Conservation (phyloP, 2,797 vertebrate genomes). For the Enteromius viviparus region DNA sequence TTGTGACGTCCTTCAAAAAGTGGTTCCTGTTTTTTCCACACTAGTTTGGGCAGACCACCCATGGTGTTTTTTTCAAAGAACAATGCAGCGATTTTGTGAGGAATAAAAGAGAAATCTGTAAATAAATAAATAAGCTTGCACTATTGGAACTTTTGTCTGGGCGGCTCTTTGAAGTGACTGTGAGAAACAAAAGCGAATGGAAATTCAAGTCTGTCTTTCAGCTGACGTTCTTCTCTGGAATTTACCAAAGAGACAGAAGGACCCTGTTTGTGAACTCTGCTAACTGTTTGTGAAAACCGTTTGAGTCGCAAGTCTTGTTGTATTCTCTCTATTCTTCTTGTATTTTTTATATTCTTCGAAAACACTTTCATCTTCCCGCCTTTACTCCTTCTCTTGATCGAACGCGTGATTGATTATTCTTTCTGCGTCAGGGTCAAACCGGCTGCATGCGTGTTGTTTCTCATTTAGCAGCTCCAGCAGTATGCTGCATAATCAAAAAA, state of each 20-base stretch:
- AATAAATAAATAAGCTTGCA: constrained; percentile 45
- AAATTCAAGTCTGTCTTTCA: constrained; percentile 25
- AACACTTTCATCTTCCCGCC: neutral
- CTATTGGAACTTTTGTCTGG: constrained; percentile 47
- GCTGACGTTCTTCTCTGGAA: neutral
- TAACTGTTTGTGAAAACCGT: neutral
- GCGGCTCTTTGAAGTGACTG: constrained; percentile 33
- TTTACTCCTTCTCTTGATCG: neutral
- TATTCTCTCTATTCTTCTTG: neutral
- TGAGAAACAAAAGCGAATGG: constrained; percentile 25
- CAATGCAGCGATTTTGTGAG: constrained; percentile 33
- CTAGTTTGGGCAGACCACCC: constrained; percentile 33
- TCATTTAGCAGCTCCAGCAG: neutral
- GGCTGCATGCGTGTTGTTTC: neutral
- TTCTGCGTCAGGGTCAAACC: neutral
- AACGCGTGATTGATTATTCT: neutral
- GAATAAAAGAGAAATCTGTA: constrained; percentile 33
- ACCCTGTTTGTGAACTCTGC: constrained; percentile 20
- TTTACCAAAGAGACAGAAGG: constrained; percentile 23
- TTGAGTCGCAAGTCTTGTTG: neutral
- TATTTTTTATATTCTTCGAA: neutral
- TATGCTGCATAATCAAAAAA: neutral
- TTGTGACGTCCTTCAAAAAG: neutral
- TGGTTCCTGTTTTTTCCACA: neutral
- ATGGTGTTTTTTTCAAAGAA: constrained; percentile 37